These are phyloP conservation scores for Ennomos erosarius DNA, from an alignment of 2,888 invertebrate genomes.

Conservation along the genomic window DNA sequence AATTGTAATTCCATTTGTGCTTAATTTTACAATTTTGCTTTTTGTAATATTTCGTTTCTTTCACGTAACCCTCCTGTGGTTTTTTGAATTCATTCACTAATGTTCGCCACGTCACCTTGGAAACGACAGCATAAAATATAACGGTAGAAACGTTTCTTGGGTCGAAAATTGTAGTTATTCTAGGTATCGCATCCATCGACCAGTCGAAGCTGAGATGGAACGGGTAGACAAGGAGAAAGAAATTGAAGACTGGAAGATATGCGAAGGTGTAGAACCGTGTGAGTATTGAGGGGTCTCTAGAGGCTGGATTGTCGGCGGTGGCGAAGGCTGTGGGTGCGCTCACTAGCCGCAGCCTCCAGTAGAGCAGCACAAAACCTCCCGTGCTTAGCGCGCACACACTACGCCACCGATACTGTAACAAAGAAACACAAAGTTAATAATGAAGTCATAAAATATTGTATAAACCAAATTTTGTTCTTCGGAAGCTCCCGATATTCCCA, in stretches of 20 bases:
- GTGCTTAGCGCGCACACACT: conserved; percentile 89
- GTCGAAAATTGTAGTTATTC: conserved; percentile 92
- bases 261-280: conserved; percentile 95
- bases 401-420: conserved; percentile 89
- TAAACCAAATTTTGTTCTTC: conserved; percentile 10
- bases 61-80: conserved; percentile 61
- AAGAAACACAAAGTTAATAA: conserved; percentile 35
- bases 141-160: conserved; percentile 91
- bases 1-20: conserved; percentile 76
- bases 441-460: conserved; percentile 27
- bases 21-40: conserved; percentile 74
- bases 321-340: conserved; percentile 93
- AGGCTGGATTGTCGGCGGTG: conserved; percentile 97
- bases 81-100: conserved; percentile 70
- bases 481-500: conserved; percentile 41
- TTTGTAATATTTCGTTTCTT: conserved; percentile 71
- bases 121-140: conserved; percentile 88
- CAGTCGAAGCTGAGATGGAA: conserved; percentile 97
- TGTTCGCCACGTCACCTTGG: conserved; percentile 73
- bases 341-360: conserved; percentile 92
- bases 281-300: conserved; percentile 92
- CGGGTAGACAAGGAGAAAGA: conserved; percentile 94
- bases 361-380: conserved; percentile 88
- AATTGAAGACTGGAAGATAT: conserved; percentile 96
- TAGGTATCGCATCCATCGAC: conserved; percentile 98